These are phyloP conservation scores for Rutpela maculata DNA, from an alignment of 2,888 invertebrate species.

Conservation along the genomic window DNA sequence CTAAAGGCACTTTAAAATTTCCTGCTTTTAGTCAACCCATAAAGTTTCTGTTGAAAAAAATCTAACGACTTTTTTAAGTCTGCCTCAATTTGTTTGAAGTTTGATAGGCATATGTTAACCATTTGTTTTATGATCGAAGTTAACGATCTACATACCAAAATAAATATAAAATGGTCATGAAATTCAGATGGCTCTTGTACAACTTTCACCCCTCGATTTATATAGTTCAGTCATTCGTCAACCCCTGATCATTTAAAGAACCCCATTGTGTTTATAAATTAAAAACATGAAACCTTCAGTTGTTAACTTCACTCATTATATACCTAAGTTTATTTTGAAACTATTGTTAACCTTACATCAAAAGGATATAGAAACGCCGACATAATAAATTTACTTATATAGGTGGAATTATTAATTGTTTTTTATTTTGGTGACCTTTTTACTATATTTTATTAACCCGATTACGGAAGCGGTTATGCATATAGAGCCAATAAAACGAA, in stretches of 20 bases:
- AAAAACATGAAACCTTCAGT: slow-evolving; percentile 10
- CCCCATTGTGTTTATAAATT: slow-evolving; percentile 25
- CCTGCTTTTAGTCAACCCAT: slow-evolving; percentile 5
- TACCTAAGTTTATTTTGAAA: neutral
- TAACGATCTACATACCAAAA: slow-evolving; percentile 37
- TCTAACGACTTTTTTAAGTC: slow-evolving; percentile 36
- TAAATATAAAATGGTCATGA: slow-evolving; percentile 27
- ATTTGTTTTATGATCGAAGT: slow-evolving; percentile 55
- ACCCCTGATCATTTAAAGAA: slow-evolving; percentile 29
- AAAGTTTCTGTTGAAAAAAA: slow-evolving; percentile 30
- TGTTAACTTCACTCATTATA: slow-evolving; percentile 16
- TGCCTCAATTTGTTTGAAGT: slow-evolving; percentile 48
- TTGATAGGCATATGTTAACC: slow-evolving; percentile 57
- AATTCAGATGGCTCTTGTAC: slow-evolving; percentile 9
- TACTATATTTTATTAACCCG: too few species aligned
- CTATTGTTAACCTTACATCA: neutral
- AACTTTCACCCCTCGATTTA: slow-evolving; percentile 16
- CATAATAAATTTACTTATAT: neutral
- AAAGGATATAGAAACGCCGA: neutral
- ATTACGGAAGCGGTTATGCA: too few species aligned
- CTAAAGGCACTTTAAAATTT: slow-evolving; percentile 16
- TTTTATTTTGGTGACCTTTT: too few species aligned
- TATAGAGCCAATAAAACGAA: too few species aligned
- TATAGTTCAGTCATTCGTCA: slow-evolving; percentile 21
- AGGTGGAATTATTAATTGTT: too few species aligned